Conservation (phyloP, 2,888 invertebrate species). For the Diaperis boleti region DNA sequence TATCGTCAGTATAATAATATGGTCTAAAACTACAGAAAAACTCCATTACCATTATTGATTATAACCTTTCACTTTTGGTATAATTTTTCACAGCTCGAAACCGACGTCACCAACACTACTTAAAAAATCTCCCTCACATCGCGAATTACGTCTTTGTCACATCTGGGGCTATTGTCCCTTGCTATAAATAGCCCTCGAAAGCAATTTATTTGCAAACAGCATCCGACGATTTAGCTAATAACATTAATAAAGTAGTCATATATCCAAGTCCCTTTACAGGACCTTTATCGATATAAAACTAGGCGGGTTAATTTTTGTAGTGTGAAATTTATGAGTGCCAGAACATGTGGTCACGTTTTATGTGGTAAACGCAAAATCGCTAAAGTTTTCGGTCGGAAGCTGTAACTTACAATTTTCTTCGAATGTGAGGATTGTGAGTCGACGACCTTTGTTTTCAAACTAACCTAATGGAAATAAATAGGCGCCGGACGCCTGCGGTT, state of each 20-base stretch:
- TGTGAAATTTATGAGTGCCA: background rate
- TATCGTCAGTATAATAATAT: no score
- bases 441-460: slow-evolving; percentile 24
- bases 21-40: no score
- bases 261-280: no score
- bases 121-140: no score
- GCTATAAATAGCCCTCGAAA: background rate
- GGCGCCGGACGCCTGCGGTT: background rate
- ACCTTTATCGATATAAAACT: no score
- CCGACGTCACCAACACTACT: no score
- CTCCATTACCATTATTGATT: no score
- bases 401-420: slow-evolving; percentile 21
- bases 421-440: slow-evolving; percentile 14
- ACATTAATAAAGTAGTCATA: slow-evolving; percentile 13
- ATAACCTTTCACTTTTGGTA: no score
- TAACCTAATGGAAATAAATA: slow-evolving; percentile 10
- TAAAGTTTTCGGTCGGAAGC: background rate
- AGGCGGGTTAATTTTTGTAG: no score
- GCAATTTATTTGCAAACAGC: slow-evolving; percentile 12
- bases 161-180: background rate
- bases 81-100: background rate
- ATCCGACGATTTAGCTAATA: slow-evolving; percentile 5
- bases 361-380: background rate
- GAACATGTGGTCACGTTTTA: background rate
- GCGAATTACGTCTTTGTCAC: background rate